phyloP scores from a whole-genome alignment of 2,797 vertebrate genomes.

The Diglossa cyanea region DNA sequence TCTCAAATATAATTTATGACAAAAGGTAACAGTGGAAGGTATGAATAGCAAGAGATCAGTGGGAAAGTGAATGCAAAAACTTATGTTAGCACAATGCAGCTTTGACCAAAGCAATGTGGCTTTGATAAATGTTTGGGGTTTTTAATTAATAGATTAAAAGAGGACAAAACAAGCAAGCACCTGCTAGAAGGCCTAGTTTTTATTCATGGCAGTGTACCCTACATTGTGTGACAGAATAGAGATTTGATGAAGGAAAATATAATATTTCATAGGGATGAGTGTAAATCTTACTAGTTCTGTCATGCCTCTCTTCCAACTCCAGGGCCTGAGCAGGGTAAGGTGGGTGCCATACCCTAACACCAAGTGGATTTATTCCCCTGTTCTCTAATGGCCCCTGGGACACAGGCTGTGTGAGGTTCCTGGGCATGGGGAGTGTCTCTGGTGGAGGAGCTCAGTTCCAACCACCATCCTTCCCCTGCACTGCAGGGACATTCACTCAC shows the following conservation, averaged over 20 bases:
- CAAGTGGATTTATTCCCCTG: not conserved
- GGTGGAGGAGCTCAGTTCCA: not conserved
- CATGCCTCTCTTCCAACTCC: not conserved
- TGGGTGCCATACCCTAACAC: not conserved
- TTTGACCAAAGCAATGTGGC: not conserved
- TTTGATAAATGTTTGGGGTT: not conserved
- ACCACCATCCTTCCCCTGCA: not conserved
- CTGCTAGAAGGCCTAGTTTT: not conserved
- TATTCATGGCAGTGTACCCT: not conserved
- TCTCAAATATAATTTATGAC: not conserved
- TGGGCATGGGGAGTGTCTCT: not conserved
- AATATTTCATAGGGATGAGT: not conserved
- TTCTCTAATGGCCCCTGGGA: not conserved
- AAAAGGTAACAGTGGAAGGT: not conserved
- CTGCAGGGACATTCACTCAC: accelerated
- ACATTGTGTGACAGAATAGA: not conserved
- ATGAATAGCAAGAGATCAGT: not conserved
- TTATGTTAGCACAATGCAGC: not conserved
- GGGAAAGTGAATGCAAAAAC: not conserved
- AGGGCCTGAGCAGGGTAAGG: not conserved
- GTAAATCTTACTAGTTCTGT: not conserved
- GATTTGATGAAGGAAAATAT: not conserved
- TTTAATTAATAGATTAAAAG: not conserved
- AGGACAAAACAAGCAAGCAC: not conserved
- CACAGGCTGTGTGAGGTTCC: accelerated